Evolutionary conservation across 2,113 vertebrate species (phyloP), one percentile per base, ranked within the genome.

Genomic region (Eulemur rufifrons): DNA sequence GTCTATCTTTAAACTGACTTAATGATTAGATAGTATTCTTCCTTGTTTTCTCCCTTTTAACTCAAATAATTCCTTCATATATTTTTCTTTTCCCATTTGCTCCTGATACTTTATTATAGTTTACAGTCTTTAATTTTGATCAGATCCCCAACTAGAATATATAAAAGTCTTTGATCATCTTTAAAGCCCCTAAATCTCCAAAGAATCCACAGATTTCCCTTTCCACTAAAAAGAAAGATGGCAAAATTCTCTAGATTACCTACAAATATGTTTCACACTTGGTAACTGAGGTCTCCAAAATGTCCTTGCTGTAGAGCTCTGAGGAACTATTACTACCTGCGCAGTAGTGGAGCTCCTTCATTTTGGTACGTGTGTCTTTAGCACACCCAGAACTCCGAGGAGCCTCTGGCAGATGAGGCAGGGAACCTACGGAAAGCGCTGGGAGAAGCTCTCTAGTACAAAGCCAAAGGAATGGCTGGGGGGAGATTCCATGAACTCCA

Each of bases 1-100:
- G 39, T 82, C 32, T 47, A 88, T 68, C 27, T 94, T n/a, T 64
- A 88, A 73, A 94, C n/a, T 86, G 54, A 93, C 21, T 89, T 95
- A 87, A 81, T 86, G 37, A 89, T 59, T 66, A 56, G 25, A 73
- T 13, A 47, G 15, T 52, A 89, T 76, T 86, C 52, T 80, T 92
- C 78, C 29, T 23, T 68, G 14, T 68, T 94, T 78, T 32, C 14
- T 32, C 61, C n/a, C 37, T 32, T 71, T 91, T 15, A 86, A 95
- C 32, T 64, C 71, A 69, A 84, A 84, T 3, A 94, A 91, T 71
- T 66, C 69, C n/a, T 66, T 89, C 66, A 86, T 50, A 25, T 91
- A 76, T 54, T 91, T 93, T 45, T 32, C 42, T 73, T 94, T 94
- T 80, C n/a, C 66, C 54, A 52, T 94, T 86, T 91, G 63, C 21